phyloP scores from a whole-genome alignment of 2,888 invertebrate species.

The Amblyjoppa fuscipennis region DNA sequence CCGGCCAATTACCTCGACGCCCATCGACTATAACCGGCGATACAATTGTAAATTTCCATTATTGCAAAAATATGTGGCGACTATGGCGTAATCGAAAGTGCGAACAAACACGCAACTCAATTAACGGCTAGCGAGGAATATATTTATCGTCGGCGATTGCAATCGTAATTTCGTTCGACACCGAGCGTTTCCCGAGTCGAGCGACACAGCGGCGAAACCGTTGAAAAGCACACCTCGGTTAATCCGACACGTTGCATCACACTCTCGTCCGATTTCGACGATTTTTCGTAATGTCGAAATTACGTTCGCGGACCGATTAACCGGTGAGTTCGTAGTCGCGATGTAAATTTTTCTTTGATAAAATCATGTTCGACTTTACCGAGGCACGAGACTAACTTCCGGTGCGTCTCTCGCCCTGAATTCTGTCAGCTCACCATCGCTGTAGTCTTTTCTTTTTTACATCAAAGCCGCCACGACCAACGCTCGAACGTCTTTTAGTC shows the following conservation, averaged over 20 bases:
- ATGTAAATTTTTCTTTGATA: not conserved
- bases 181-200: not conserved
- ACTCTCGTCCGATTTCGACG: not conserved
- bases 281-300: not conserved
- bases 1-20: constrained; percentile 23
- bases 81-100: not conserved
- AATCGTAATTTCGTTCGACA: not conserved
- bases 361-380: not conserved
- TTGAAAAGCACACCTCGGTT: not conserved
- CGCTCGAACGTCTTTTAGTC: not conserved
- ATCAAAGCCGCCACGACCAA: not conserved
- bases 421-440: constrained; percentile 5
- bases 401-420: not conserved
- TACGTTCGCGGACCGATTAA: not conserved
- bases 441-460: not conserved
- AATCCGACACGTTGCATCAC: not conserved
- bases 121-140: not conserved
- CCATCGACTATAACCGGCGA: not conserved
- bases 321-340: not conserved
- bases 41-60: not conserved
- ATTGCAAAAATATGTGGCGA: not conserved
- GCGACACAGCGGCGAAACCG: not conserved
- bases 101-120: not conserved
- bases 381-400: not conserved
- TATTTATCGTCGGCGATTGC: not conserved